Evolutionary conservation across 2,888 invertebrate species (phyloP), one percentile per base, ranked within the genome.

Genomic region (Eupithecia exiguata): DNA sequence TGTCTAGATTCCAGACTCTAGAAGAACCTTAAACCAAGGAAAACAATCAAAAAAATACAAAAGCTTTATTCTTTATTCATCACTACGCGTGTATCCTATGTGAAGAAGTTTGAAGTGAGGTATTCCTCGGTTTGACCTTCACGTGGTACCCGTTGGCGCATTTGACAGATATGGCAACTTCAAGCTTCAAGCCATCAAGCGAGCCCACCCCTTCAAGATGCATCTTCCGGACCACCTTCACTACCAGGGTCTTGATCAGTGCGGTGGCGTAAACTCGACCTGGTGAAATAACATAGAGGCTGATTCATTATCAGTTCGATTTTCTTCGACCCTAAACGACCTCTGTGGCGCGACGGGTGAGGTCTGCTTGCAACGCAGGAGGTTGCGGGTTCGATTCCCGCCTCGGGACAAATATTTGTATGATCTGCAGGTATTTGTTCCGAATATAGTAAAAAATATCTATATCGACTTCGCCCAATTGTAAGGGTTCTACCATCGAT

Each of bases 261-360:
- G 89, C 82, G 6, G 88, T 89, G 40, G 91, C 92, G 80, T 86
- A 92, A 0, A 91, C 89, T 67, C 92, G 87, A 80, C 92, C 92
- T 92, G 85, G n/a, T 40, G 5, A 75, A 78, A 75, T 68, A 30
- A 53, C 18, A 62, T 18, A 30, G 7, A 63, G 3, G 3, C 16
- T 63, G 30, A 16, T 30, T 61, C 30, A 30, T 14, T 40, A 38
- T 53, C n/a, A n/a, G n/a, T n/a, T n/a, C n/a, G 58, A 58, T 3
- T 25, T 6, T 21, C n/a, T n/a, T n/a, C n/a, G n/a, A n/a, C 30
- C 30, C 4, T 30, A 30, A 3, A 30, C 30, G 4, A 3, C 30
- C 30, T 30, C 30, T 30, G 30, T 30, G 30, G 30, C 30, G 30
- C n/a, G n/a, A n/a, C n/a, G n/a, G n/a, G n/a, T n/a, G 30, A 30